Evolutionary conservation across 2,797 vertebrate genomes (phyloP).

Genomic region (Anguilla megastoma): DNA sequence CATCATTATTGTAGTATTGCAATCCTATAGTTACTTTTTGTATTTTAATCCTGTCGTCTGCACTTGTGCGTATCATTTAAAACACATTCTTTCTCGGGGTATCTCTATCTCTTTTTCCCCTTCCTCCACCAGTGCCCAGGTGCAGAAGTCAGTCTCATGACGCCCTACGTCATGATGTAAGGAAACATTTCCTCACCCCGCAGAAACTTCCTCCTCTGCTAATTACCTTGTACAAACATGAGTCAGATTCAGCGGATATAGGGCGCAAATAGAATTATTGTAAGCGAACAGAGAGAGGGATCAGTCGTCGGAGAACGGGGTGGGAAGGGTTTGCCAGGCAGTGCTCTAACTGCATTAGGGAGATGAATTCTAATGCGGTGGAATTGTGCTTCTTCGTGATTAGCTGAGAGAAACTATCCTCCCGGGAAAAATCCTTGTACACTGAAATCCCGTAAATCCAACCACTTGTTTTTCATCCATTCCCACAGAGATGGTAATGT

Average conservation of each 20-base stretch:
- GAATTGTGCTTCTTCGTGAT: constrained; percentile 74
- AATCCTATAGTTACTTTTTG: background rate
- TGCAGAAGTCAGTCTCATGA: constrained; percentile 53
- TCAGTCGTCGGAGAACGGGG: constrained; percentile 57
- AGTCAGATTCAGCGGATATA: constrained; percentile 79
- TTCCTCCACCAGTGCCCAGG: constrained; percentile 20
- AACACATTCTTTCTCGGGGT: background rate
- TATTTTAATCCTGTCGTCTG: background rate
- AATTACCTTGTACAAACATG: constrained; percentile 80
- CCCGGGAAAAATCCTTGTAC: constrained; percentile 74
- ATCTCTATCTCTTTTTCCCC: background rate
- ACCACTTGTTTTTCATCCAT: constrained; percentile 98
- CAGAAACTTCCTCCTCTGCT: constrained; percentile 77
- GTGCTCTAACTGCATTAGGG: constrained; percentile 44
- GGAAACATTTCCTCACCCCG: constrained; percentile 70
- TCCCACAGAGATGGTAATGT: constrained; percentile 98
- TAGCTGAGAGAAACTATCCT: constrained; percentile 68
- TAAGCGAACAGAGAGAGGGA: constrained; percentile 72
- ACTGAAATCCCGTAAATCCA: constrained; percentile 85
- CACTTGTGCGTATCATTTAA: background rate
- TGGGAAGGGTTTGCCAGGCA: constrained; percentile 54
- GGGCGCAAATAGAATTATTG: constrained; percentile 77
- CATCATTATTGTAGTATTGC: background rate
- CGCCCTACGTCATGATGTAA: constrained; percentile 62
- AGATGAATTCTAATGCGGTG: constrained; percentile 68